Base-by-base conservation (phyloP, 2,797 vertebrate species). In the Botia almorhae region DNA sequence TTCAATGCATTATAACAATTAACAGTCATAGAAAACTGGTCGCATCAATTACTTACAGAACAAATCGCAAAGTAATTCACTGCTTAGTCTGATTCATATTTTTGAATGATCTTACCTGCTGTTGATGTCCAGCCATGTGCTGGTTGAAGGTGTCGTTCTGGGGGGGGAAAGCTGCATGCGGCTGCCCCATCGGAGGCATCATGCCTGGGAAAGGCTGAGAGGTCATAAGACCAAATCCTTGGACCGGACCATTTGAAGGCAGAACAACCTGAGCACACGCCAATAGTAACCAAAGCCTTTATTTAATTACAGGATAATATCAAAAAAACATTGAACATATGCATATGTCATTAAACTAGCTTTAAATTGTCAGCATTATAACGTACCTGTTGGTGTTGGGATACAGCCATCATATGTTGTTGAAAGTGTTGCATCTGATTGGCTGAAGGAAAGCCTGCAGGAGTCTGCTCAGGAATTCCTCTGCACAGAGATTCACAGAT, bases 211-310 rank as follows among this genome's bases (percentile, higher is more conserved):
- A 98, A 53, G 93, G 88, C 0, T 96, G 95, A 48, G 95, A 90
- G 74, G 96, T 93, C 46, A 94, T 89, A 81, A 97, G 90, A 72
- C 95, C 94, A 83, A 94, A 97, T 10, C 91, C 93, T 85, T 96
- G 95, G 90, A 96, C 93, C 85, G 98, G 97, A 17, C 97, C 97
- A 63, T 98, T 98, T 3, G 97, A 96, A 85, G 97, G 96, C 74
- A 96, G 93, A 0, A 94, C 85, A 36, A 46, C 78, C 78, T 80
- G 61, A 48, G 51, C 21, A 73, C 12, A 48, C 1, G 61, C 23
- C 29, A 61, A 64, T 8, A 21, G 43, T 48, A 67, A 19, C 14
- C 53, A 51, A 33, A 16, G 29, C 13, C 14, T 51, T 71, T 29
- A 50, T 11, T 26, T 12, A 36, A 21, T 23, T 19, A 17, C 2